phyloP scores from a whole-genome alignment of 92 coral and sea anemone species.

The Umimayanthus kanabou region DNA sequence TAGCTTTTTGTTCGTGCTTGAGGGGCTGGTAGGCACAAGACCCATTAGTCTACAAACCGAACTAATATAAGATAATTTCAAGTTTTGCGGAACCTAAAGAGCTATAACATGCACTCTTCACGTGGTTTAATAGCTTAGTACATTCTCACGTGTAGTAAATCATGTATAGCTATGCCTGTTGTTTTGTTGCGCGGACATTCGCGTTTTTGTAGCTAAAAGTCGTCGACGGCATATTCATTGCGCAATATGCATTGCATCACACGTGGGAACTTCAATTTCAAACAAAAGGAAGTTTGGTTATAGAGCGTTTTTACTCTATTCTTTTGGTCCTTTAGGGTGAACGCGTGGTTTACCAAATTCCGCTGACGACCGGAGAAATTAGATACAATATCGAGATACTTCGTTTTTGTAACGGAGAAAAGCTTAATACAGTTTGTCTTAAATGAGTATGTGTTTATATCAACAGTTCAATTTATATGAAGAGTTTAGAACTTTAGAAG shows the following conservation, averaged over 20 bases:
- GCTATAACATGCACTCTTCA: no score
- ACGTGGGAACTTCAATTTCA: neutral
- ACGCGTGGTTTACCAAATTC: neutral
- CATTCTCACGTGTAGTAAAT: no score
- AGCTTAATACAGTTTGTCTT: neutral
- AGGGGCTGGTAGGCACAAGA: no score
- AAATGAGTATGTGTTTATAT: no score
- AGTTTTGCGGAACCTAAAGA: no score
- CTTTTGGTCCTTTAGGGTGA: neutral
- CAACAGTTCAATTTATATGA: neutral
- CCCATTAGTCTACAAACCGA: no score
- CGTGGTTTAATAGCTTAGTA: no score
- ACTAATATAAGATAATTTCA: no score
- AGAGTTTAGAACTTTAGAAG: neutral
- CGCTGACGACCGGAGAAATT: neutral
- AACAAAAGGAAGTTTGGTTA: neutral
- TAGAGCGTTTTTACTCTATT: neutral
- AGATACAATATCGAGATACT: neutral
- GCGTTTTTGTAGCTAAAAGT: no score
- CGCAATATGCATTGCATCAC: slow-evolving; percentile 2
- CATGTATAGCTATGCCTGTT: no score
- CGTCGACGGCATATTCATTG: neutral
- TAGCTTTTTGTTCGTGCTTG: no score
- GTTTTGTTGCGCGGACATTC: no score
- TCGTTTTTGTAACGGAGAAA: neutral